Percentiles rank a stretch among this genome's conserved stretches.
Evolutionary conservation across 2,113 vertebrate species (phyloP).

Genomic region (Elanus axillaris): DNA sequence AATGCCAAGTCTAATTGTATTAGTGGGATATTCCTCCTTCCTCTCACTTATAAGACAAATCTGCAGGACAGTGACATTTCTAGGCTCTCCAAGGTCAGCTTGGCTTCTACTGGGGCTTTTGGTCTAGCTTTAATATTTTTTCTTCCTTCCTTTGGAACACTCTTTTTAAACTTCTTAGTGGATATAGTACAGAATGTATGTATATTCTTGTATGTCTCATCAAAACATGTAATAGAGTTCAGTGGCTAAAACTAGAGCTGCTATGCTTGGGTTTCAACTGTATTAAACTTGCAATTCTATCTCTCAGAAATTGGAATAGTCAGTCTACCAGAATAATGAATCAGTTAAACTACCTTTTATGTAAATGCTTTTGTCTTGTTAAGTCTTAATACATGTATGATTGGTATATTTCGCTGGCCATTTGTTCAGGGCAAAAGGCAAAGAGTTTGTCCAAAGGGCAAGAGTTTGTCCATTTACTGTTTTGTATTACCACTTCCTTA

Average conservation of each 20-base stretch:
- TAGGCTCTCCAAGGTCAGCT: not conserved
- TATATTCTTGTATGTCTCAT: not conserved
- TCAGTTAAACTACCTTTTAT: not conserved
- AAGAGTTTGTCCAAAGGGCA: not conserved
- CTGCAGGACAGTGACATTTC: not conserved
- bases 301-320: not conserved
- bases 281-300: not conserved
- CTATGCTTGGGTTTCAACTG: not conserved
- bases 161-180: not conserved
- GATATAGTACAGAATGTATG: not conserved
- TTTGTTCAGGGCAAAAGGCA: not conserved
- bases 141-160: not conserved
- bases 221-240: not conserved
- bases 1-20: not conserved
- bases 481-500: not conserved
- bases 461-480: not conserved
- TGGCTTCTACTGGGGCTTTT: not conserved
- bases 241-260: not conserved
- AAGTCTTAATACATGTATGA: not conserved
- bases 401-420: not conserved
- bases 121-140: not conserved
- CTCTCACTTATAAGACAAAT: not conserved
- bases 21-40: not conserved
- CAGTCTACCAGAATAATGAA: not conserved
- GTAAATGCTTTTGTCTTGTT: not conserved